Conservation (phyloP, 2,888 invertebrate species). For the Cryptus viduatorius region DNA sequence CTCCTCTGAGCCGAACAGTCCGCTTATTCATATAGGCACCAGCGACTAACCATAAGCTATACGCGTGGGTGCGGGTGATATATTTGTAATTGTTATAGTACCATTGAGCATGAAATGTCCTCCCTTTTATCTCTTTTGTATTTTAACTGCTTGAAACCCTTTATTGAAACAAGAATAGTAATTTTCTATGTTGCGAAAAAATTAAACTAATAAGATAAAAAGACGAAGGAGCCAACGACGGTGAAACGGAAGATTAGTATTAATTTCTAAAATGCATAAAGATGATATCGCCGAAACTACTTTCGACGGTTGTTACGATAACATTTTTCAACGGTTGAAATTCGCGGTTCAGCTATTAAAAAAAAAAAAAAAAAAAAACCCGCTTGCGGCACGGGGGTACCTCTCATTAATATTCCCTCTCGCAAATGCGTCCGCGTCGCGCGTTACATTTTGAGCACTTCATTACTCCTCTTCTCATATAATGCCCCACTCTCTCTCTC, state of each 20-base stretch:
- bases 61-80: constrained; percentile 28
- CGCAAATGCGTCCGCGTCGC: constrained; percentile 63
- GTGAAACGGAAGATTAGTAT: no score
- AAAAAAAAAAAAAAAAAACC: constrained; percentile 7
- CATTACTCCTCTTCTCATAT: constrained; percentile 59
- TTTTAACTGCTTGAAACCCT: constrained; percentile 10
- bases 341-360: neutral
- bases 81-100: constrained; percentile 39
- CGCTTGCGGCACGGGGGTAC: constrained; percentile 28
- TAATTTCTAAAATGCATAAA: no score
- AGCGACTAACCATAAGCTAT: constrained; percentile 6
- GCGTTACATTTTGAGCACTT: constrained; percentile 66
- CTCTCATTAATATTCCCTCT: constrained; percentile 65
- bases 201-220: neutral
- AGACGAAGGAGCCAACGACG: no score
- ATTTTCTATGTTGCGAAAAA: neutral
- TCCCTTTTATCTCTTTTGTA: constrained; percentile 8
- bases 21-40: no score
- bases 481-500: constrained; percentile 42
- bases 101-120: constrained; percentile 24
- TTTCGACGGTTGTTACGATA: neutral
- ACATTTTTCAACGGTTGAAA: neutral
- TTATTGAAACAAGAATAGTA: constrained; percentile 3
- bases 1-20: neutral
- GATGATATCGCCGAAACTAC: no score